A percentile compares a stretch with the other conserved stretches of the same genome.
These are phyloP conservation scores for Eristalis tenax DNA, from an alignment of 2,888 invertebrate species.

Conservation along the genomic window DNA sequence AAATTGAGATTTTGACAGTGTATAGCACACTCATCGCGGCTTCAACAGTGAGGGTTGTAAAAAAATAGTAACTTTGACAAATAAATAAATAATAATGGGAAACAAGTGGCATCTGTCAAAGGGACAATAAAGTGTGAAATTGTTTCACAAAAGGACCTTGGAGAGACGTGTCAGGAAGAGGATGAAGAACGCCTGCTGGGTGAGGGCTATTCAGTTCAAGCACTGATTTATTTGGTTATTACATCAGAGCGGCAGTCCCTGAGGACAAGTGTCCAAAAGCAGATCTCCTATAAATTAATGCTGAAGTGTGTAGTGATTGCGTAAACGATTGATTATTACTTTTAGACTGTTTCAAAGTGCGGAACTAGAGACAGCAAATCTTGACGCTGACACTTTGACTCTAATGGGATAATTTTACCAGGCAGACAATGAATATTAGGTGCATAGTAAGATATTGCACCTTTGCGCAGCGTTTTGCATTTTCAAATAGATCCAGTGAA, in stretches of 20 bases:
- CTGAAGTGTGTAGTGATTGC: constrained; percentile 11
- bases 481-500: neutral
- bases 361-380: constrained; percentile 4
- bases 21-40: constrained; percentile 51
- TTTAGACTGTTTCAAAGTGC: constrained; percentile 32
- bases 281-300: constrained; percentile 26
- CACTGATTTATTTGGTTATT: constrained; percentile 58
- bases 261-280: constrained; percentile 46
- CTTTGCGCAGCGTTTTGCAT: neutral
- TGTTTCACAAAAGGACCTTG: constrained; percentile 72
- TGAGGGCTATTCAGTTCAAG: constrained; percentile 18
- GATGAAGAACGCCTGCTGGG: constrained; percentile 1
- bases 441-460: neutral
- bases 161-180: constrained; percentile 51
- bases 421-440: neutral
- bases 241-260: constrained; percentile 23
- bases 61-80: constrained; percentile 59
- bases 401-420: constrained; percentile 34
- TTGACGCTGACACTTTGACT: constrained; percentile 8
- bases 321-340: constrained; percentile 27
- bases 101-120: constrained; percentile 80
- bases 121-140: constrained; percentile 78
- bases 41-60: constrained; percentile 48
- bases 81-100: constrained; percentile 73
- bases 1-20: constrained; percentile 61